A percentile compares a stretch with the other conserved stretches of the same genome.
These are phyloP conservation scores for Lamprotornis superbus DNA, from an alignment of 2,113 vertebrate genomes.

Conservation along the genomic window DNA sequence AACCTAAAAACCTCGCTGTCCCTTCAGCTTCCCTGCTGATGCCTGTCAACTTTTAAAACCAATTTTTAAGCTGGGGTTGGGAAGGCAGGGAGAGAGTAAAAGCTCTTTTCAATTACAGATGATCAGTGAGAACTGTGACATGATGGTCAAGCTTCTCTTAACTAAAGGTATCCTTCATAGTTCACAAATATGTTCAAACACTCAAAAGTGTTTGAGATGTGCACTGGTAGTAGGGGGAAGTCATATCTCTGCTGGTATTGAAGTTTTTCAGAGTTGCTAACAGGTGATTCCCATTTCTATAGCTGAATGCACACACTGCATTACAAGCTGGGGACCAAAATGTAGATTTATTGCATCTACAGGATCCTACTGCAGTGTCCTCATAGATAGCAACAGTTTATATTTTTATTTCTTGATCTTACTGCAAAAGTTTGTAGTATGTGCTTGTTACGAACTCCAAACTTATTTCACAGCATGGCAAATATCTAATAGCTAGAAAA, in stretches of 20 bases:
- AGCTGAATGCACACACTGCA: background rate
- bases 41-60: slow-evolving; percentile 84
- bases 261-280: background rate
- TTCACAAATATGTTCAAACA: slow-evolving; percentile 20
- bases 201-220: background rate
- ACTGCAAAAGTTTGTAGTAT: background rate
- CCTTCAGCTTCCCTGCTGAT: slow-evolving; percentile 77
- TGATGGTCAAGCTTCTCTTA: slow-evolving; percentile 75
- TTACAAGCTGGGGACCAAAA: background rate
- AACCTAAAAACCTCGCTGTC: slow-evolving; percentile 57
- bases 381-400: slow-evolving; percentile 9
- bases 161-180: slow-evolving; percentile 21
- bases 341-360: background rate
- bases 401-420: slow-evolving; percentile 33
- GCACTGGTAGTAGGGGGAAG: background rate
- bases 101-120: slow-evolving; percentile 81
- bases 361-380: background rate
- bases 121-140: slow-evolving; percentile 77
- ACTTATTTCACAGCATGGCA: background rate
- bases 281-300: background rate
- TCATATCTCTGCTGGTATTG: background rate
- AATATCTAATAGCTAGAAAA: slow-evolving; percentile 18
- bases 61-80: slow-evolving; percentile 59
- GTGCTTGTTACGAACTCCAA: background rate
- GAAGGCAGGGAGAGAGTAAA: slow-evolving; percentile 30